phyloP scores from a whole-genome alignment of 2,888 invertebrate genomes.

The Latheticus oryzae region DNA sequence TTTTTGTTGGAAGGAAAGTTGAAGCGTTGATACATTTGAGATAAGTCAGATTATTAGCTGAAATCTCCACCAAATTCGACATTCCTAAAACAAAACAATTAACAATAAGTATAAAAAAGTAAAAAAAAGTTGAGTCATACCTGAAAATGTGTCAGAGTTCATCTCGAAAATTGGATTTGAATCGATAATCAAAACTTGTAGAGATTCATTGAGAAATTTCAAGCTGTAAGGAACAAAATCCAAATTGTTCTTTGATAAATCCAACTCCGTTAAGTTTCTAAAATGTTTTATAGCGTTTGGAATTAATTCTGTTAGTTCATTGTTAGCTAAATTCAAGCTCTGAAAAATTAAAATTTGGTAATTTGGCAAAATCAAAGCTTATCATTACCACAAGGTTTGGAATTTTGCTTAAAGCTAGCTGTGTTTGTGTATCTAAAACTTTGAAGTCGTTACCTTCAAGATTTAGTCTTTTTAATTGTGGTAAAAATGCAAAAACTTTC shows the following conservation, averaged over 20 bases:
- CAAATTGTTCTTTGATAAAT: conserved; percentile 72
- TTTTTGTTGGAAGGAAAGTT: conserved; percentile 56
- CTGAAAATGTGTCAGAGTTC: conserved; percentile 71
- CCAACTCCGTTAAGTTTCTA: conserved; percentile 68
- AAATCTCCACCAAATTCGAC: conserved; percentile 64
- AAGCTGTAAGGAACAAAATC: conserved; percentile 71
- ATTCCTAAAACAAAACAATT: conserved; percentile 18
- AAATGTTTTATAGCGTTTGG: conserved; percentile 69
- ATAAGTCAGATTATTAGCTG: conserved; percentile 71
- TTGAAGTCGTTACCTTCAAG: conserved; percentile 73
- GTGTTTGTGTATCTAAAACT: conserved; percentile 71
- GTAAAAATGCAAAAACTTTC: conserved; percentile 74
- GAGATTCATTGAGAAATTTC: conserved; percentile 67
- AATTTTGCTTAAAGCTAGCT: conserved; percentile 69
- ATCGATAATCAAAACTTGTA: conserved; percentile 72
- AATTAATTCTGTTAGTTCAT: conserved; percentile 70
- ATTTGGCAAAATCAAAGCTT: too few species aligned
- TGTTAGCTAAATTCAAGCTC: conserved; percentile 64
- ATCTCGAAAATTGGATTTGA: conserved; percentile 72
- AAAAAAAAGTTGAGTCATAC: conserved; percentile 64
- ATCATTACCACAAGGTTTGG: conserved; percentile 70
- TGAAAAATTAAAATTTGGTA: conserved; percentile 41
- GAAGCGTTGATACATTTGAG: conserved; percentile 67
- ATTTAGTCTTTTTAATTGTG: conserved; percentile 71
- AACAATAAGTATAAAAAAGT: neutral